These are phyloP conservation scores for Meta bourneti DNA, from an alignment of 2,888 invertebrate genomes.

Conservation along the genomic window DNA sequence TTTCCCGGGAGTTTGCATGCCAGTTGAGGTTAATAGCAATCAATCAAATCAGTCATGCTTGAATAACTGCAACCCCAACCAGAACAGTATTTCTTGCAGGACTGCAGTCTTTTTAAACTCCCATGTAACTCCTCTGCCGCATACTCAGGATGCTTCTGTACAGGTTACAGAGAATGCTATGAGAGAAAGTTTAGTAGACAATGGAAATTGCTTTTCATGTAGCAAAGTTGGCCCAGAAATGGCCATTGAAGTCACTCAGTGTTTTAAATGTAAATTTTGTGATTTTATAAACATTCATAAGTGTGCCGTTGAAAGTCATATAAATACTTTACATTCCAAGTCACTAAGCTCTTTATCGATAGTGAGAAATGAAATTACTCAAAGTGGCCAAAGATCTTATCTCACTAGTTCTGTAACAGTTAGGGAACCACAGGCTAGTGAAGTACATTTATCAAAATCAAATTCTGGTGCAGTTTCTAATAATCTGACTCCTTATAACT, in stretches of 20 bases:
- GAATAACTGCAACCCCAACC: constrained; percentile 12
- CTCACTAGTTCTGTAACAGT: constrained; percentile 11
- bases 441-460: not conserved
- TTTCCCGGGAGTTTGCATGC: constrained; percentile 38
- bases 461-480: not conserved
- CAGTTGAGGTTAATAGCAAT: constrained; percentile 23
- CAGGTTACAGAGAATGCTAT: constrained; percentile 42
- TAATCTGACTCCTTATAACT: not conserved
- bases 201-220: constrained; percentile 55
- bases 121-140: not conserved
- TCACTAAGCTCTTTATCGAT: not conserved
- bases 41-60: constrained; percentile 44
- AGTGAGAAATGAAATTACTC: constrained; percentile 6
- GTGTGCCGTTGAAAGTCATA: constrained; percentile 83
- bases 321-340: constrained; percentile 82
- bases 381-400: constrained; percentile 27
- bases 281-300: constrained; percentile 84
- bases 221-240: constrained; percentile 36
- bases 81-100: constrained; percentile 10
- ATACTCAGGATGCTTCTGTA: constrained; percentile 62
- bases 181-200: constrained; percentile 15
- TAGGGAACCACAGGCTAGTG: constrained; percentile 8
- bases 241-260: constrained; percentile 78
- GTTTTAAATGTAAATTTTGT: constrained; percentile 84
- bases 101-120: constrained; percentile 24